Evolutionary conservation across 2,888 invertebrate genomes (phyloP).

Genomic region (Punctoribates punctum): DNA sequence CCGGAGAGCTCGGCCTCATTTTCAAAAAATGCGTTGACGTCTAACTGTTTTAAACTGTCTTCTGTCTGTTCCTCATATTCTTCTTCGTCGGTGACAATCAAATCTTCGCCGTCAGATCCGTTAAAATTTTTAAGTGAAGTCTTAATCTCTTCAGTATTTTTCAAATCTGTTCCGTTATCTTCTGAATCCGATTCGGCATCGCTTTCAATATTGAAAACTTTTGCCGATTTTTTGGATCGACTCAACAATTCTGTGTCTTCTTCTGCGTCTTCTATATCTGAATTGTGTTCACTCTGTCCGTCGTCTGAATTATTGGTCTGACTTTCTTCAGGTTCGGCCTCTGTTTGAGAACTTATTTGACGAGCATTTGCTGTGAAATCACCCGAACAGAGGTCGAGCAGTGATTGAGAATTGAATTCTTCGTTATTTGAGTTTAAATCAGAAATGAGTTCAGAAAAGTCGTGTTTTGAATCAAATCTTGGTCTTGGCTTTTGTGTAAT

Average conservation of each 20-base stretch:
- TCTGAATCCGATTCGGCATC: slow-evolving; percentile 26
- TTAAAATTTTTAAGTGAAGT: background rate
- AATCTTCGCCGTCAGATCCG: slow-evolving; percentile 21
- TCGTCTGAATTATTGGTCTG: background rate
- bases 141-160: background rate
- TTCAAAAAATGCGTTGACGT: slow-evolving; percentile 67
- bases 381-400: slow-evolving; percentile 36
- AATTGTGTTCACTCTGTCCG: background rate
- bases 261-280: background rate
- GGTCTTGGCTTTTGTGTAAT: background rate
- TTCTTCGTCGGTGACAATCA: background rate
- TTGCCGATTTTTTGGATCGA: background rate
- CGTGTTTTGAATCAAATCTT: background rate
- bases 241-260: background rate
- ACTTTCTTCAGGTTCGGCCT: background rate
- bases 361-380: background rate
- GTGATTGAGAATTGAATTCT: slow-evolving; percentile 38
- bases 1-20: slow-evolving; percentile 87
- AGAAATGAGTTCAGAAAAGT: background rate
- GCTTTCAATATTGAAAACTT: slow-evolving; percentile 6
- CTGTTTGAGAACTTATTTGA: background rate
- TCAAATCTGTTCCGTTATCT: background rate
- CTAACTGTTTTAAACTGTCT: slow-evolving; percentile 11
- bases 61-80: slow-evolving; percentile 29
- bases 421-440: background rate